Percentiles rank a stretch among this genome's conserved stretches.
phyloP scores from a whole-genome alignment of 2,888 invertebrate species.

The Tenthredo notha region DNA sequence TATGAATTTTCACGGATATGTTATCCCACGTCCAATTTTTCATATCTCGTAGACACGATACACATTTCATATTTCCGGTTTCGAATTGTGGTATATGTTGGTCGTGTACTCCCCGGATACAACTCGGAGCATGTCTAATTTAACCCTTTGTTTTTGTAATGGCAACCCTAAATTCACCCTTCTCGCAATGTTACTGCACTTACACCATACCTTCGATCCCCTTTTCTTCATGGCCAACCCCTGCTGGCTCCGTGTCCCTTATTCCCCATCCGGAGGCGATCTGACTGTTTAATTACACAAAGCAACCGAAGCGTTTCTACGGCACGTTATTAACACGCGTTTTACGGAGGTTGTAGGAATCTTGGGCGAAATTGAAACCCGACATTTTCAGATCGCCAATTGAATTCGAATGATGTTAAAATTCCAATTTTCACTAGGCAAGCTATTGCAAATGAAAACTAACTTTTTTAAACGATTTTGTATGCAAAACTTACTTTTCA shows the following conservation, averaged over 20 bases:
- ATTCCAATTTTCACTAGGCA: not conserved
- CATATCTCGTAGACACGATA: not conserved
- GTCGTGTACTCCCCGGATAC: not conserved
- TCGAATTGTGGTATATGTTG: not conserved
- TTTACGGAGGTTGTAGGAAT: slow-evolving; percentile 5
- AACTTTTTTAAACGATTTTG: not conserved
- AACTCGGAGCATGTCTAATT: slow-evolving; percentile 14
- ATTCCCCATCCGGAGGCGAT: not conserved
- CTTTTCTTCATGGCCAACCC: slow-evolving; percentile 20
- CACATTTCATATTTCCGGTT: not conserved
- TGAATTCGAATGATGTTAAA: not conserved
- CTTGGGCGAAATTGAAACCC: slow-evolving; percentile 24
- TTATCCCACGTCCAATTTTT: not conserved
- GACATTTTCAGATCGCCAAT: not conserved
- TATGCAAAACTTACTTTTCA: not conserved
- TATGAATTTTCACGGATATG: not conserved
- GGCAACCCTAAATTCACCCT: slow-evolving; percentile 41
- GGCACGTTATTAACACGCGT: slow-evolving; percentile 39
- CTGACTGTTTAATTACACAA: slow-evolving; percentile 46
- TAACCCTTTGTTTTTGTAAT: slow-evolving; percentile 48
- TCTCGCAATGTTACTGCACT: slow-evolving; percentile 31
- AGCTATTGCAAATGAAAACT: not conserved
- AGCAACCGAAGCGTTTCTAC: slow-evolving; percentile 37
- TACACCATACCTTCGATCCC: slow-evolving; percentile 37
- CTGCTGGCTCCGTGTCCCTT: slow-evolving; percentile 9